Percentiles rank a stretch among this genome's conserved stretches.
Conservation (phyloP, 2,888 invertebrate genomes). For the Drosophila acutilabella region DNA sequence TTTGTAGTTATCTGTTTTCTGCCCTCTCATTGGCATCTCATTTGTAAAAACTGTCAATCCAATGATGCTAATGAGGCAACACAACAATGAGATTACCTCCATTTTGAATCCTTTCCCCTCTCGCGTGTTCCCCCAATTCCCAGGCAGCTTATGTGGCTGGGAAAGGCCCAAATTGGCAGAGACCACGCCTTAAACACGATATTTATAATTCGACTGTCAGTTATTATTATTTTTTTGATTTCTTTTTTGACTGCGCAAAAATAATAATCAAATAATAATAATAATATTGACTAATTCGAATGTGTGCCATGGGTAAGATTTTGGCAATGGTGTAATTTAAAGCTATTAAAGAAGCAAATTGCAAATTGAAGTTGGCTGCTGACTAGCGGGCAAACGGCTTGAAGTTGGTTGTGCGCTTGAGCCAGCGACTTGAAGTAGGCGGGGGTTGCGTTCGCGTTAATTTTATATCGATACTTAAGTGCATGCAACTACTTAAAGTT, state of each 20-base stretch:
- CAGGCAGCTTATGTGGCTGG: constrained; percentile 20
- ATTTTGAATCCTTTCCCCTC: neutral
- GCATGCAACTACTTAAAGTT: neutral
- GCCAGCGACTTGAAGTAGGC: neutral
- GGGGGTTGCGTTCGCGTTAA: neutral
- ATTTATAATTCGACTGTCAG: constrained; percentile 19
- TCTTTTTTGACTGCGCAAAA: neutral
- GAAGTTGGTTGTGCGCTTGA: neutral
- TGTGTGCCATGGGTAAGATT: constrained; percentile 19
- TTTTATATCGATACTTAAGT: neutral
- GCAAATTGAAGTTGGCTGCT: neutral
- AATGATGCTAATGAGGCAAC: constrained; percentile 48
- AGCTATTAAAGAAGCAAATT: neutral
- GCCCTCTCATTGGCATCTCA: constrained; percentile 46
- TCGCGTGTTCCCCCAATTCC: neutral
- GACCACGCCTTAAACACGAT: constrained; percentile 24
- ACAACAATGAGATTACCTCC: constrained; percentile 17
- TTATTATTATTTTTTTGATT: constrained; percentile 4
- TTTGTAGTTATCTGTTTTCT: constrained; percentile 27
- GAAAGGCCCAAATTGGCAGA: constrained; percentile 31
- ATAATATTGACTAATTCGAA: constrained; percentile 9
- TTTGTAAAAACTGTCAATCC: constrained; percentile 49
- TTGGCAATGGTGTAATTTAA: neutral
- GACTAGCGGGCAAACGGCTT: no score
- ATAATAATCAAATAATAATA: constrained; percentile 16